Base-by-base conservation (phyloP, 2,113 vertebrate genomes). In the Harpagus bidentatus region DNA sequence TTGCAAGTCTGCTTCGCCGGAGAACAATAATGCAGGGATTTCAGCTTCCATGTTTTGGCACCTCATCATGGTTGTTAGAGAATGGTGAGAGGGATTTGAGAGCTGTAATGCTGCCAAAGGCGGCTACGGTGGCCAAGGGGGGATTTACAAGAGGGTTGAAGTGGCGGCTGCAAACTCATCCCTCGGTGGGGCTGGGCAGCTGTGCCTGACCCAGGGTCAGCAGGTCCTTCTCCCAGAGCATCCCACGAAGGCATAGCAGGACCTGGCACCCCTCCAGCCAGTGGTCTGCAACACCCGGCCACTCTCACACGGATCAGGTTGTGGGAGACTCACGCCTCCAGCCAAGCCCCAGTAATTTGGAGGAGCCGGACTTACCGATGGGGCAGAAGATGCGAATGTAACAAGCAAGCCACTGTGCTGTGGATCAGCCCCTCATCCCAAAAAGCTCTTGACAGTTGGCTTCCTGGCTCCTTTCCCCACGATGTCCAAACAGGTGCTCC, bases 81-180 rank as follows among this genome's bases (percentile, higher is more conserved):
- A 53, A 79, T 18, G 36, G 55, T 20, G 48, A 93, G 61, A 63
- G 61, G 80, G 77, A 93, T 92, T 79, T 81, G 14, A 23, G 86
- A 85, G 28, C 77, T 97, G 77, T 92, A 72, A 52, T 48, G 77
- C 61, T 93, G 92, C 94, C 92, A 93, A 87, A 67, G 65, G 31
- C 7, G 1, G 63, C 69, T 67, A 29, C 34, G 34, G 70, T 88
- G 90, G 66, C 74, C 85, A 70, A 52, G 53, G 9, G 10, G 7
- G 19, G 58, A 59, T 81, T 85, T 69, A n/a, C 34, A 20, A 34
- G 6, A 50, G 40, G 31, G 11, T 23, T 78, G 87, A 69, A 74
- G 34, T 36, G 0, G 0, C 0, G 38, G 76, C 72, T 70, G 63
- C 34, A 16, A 36, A 12, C 58, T 40, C 59, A 56, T 28, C 45